Evolutionary conservation across 2,888 invertebrate genomes (phyloP), one percentile per base, ranked within the genome.

Genomic region (Ichneumon xanthorius): DNA sequence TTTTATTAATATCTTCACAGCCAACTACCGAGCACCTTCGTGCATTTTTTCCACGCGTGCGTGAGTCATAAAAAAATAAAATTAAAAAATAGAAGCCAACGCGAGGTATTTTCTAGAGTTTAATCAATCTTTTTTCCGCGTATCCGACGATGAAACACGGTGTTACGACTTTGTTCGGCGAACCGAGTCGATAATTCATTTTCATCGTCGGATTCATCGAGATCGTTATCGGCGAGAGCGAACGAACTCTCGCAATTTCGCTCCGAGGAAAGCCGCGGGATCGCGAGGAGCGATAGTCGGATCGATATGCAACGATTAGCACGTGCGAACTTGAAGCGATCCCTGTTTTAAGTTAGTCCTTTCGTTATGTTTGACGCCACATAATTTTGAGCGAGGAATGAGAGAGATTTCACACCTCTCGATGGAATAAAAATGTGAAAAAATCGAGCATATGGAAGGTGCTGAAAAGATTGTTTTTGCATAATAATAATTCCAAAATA

Each of bases 181-280:
- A 72, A 68, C 68, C 78, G 71, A 79, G 71, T 79, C 30, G 76
- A 80, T 58, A 79, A 84, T 84, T 84, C 82, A 72, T 72, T 76
- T 76, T 58, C 76, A 84, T 75, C 80, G 79, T 19, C n/a, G 70
- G 63, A 77, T 84, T 77, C 75, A 84, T 81, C 78, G 50, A 81
- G 86, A 86, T 86, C 63, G 33, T 63, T 77, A 84, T 84, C 84
- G 53, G 0, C 48, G 4, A 14, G 77, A 77, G 77, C 50, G 77
- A 37, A 58, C 71, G 71, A 72, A 76, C 76, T 77, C 77, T 63
- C 65, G 71, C 45, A 70, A 30, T 58, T 81, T 78, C 81, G 80
- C 45, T 55, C 37, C 50, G 75, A 81, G 78, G 83, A 86, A 80
- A 82, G 84, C 80, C 68, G 67, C 68, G 71, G 55, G 80, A 84